Base-by-base conservation (phyloP, 2,888 invertebrate species). In the Unio pictorum region DNA sequence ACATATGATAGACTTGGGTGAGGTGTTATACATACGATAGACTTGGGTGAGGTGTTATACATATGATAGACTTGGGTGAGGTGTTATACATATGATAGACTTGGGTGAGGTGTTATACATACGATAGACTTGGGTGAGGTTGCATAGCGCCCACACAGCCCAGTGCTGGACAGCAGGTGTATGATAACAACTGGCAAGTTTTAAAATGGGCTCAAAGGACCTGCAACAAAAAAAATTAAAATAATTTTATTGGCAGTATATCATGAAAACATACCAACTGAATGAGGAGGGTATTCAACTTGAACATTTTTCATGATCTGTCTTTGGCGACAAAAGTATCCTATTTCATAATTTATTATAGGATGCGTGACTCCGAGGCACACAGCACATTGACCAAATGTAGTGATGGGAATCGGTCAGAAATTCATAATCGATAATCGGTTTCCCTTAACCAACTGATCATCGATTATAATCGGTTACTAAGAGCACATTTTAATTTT, bases 121-220 rank as follows among this genome's bases (percentile, higher is more conserved):
- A 95, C 96, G 95, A 89, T 96, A 96, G 54, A 97, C 95, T 72
- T 93, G 94, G 64, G 98, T 99, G 74, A 99, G 93, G 91, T 99
- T 99, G 64, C 98, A 97, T 72, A 99, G 92, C 0, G 98, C 98
- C 98, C 98, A 99, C 11, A 95, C 95, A 4, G 98, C 97, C 98
- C 98, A 98, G 89, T 96, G 95, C 89, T 97, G 97, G 89, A 96
- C 97, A 89, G 95, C 94, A 1, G 96, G 95, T 1, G 97, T 96
- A 82, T 94, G 93, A 68, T 95, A 94, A 61, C 84, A 76, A 74
- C 93, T 92, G 62, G 97, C 93, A 74, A 99, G 91, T 76, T 95
- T 93, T 34, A 99, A 92, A 74, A 99, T 97, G 0, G 99, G 99
- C 88, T 96, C 95, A 91, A 99, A 98, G 55, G 96, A 96, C 77